Evolutionary conservation across 2,888 invertebrate species (phyloP), one percentile per base, ranked within the genome.

Genomic region (Panzeria rudis): DNA sequence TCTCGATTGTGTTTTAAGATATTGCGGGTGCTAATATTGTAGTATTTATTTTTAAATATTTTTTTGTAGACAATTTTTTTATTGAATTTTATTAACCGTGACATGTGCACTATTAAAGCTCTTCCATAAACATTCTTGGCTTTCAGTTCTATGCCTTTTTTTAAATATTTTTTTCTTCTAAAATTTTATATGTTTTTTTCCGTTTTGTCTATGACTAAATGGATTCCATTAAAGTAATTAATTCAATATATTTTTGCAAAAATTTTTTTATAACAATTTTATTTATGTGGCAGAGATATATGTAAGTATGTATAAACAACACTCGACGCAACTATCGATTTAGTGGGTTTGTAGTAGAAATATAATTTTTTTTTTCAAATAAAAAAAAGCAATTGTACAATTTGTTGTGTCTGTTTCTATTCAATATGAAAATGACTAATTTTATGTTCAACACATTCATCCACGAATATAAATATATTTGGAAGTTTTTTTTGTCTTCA

Each of bases 51-150:
- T 32, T 35, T 35, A 9, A 7, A 35, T 35, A 8, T 9, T 35
- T 29, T 35, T 44, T 71, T 59, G 15, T n/a, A n/a, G 2, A 29
- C 29, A 4, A 5, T 35, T 68, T 59, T 29, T 62, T 71, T 64
- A 71, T 66, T 59, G 32, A 76, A 64, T 76, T 84, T 80, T 80
- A 84, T 80, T 84, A 72, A 64, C 76, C 80, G 76, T 84, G 84
- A 76, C 79, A 79, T 84, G 69, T 84, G 73, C 54, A 64, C 54
- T 41, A 73, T 64, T 68, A 59, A 76, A 71, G 56, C 35, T 44
- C 62, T 69, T 75, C 54, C 80, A 76, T 38, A 76, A 68, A 76
- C 44, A 71, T 69, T 75, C 29, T 69, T 61, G 50, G 61, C 68
- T 75, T 64, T 69, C 62, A 64, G 44, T 79, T 71, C 38, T 29